These are phyloP conservation scores for Ctenomys sociabilis DNA, from an alignment of 2,113 vertebrate species.

Conservation along the genomic window DNA sequence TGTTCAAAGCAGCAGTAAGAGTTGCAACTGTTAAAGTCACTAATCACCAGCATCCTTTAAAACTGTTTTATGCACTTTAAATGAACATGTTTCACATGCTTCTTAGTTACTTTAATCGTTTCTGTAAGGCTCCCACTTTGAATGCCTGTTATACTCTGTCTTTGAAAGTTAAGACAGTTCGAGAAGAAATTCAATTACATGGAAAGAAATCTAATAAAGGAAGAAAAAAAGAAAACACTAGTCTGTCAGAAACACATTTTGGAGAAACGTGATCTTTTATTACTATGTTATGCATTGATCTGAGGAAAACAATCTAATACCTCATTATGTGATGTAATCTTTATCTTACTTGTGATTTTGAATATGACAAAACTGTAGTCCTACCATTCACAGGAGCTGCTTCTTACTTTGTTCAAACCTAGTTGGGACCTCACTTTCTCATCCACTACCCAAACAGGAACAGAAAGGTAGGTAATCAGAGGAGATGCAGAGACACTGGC, in stretches of 20 bases:
- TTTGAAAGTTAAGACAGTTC: slow-evolving; percentile 43
- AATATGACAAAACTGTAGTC: neutral
- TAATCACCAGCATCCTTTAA: slow-evolving; percentile 32
- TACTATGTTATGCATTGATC: neutral
- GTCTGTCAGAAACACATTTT: slow-evolving; percentile 34
- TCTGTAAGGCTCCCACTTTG: neutral
- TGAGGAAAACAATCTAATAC: neutral
- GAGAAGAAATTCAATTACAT: slow-evolving; percentile 46
- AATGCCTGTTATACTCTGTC: neutral
- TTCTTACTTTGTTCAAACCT: neutral
- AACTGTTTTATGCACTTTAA: slow-evolving; percentile 33
- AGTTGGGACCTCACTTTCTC: neutral
- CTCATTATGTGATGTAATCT: neutral
- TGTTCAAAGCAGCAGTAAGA: slow-evolving; percentile 24
- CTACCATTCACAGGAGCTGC: neutral
- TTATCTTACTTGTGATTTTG: neutral
- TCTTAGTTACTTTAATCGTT: neutral
- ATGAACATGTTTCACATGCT: neutral
- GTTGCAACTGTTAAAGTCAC: neutral
- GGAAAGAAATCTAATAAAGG: slow-evolving; percentile 27
- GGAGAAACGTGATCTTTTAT: slow-evolving; percentile 30
- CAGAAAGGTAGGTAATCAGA: neutral
- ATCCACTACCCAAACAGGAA: neutral
- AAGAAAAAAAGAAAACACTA: neutral
- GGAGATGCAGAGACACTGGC: neutral